A percentile compares a stretch with the other conserved stretches of the same genome.
Conservation (phyloP, 2,797 vertebrate genomes). For the Pangasius sanitwongsei region DNA sequence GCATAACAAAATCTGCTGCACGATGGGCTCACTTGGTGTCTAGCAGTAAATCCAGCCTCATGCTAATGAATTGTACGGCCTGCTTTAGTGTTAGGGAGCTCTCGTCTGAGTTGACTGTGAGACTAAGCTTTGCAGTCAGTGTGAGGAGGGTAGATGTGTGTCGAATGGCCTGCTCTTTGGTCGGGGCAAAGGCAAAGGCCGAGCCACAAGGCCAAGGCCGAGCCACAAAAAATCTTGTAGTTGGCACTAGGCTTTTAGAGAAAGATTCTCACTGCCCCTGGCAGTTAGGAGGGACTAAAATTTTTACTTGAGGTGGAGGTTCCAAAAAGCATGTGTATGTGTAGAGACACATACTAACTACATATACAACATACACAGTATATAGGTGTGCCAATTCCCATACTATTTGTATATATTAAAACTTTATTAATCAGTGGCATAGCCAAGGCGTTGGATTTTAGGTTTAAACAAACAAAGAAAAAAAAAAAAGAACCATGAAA, state of each 20-base stretch:
- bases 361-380: not conserved
- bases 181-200: not conserved
- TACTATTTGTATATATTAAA: not conserved
- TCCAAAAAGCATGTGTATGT: not conserved
- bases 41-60: not conserved
- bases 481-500: not conserved
- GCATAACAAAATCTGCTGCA: not conserved
- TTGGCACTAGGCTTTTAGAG: not conserved
- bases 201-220: not conserved
- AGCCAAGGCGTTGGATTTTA: not conserved
- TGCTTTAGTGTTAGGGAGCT: not conserved
- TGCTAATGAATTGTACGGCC: not conserved
- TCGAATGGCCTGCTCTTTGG: not conserved
- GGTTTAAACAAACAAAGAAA: not conserved
- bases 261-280: not conserved
- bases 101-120: too few relatives aligned
- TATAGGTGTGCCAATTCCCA: not conserved
- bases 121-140: not conserved
- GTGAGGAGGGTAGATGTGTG: not conserved
- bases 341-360: constrained; percentile 30
- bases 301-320: not conserved
- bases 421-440: not conserved
- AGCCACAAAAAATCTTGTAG: not conserved
- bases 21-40: not conserved
- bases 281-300: not conserved